Base-by-base conservation (phyloP, 1,140 invertebrate genomes). In the Philotrypesis tridentata region DNA sequence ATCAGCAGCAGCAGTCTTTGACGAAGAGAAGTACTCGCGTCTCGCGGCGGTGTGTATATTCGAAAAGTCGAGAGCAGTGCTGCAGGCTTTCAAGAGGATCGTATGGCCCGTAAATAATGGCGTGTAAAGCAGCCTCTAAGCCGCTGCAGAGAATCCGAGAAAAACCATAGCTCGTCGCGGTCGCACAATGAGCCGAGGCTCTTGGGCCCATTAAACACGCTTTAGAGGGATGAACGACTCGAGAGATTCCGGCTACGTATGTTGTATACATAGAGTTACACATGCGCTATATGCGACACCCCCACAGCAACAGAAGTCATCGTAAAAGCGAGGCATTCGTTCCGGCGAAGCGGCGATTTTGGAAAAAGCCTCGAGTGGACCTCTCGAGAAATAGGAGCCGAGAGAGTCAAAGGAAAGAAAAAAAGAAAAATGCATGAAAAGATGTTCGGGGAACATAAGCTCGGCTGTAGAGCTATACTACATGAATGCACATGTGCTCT, bases 391-490 rank as follows among this genome's bases (percentile, higher is more conserved):
- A n/a, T 25, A 48, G 40, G 71, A 55, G 48, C 48, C 21, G 48
- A 55, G 48, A 40, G 68, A 79, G 55, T 55, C 40, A 71, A 72
- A 79, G 48, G 61, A 40, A 72, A 61, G 71, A 37, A 61, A 79
- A 63, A 43, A 31, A 31, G 65, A 79, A 72, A 72, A 31, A 33
- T 31, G 61, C 40, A 37, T 14, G 63, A 21, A 27, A 79, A 71
- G 77, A 79, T 65, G 40, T 80, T 80, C 79, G 33, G 33, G 25
- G 70, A 80, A 73, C 78, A 37, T n/a, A n/a, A n/a, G n/a, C n/a
- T n/a, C n/a, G n/a, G n/a, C n/a, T n/a, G n/a, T n/a, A n/a, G n/a
- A n/a, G n/a, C n/a, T n/a, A n/a, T n/a, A n/a, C n/a, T n/a, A n/a
- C 33, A 55, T 21, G 21, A 23, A n/a, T 48, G 55, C 78, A 40